Percentiles rank a stretch among this genome's conserved stretches.
Conservation (phyloP, 2,113 vertebrate genomes). For the Podilymbus podiceps region DNA sequence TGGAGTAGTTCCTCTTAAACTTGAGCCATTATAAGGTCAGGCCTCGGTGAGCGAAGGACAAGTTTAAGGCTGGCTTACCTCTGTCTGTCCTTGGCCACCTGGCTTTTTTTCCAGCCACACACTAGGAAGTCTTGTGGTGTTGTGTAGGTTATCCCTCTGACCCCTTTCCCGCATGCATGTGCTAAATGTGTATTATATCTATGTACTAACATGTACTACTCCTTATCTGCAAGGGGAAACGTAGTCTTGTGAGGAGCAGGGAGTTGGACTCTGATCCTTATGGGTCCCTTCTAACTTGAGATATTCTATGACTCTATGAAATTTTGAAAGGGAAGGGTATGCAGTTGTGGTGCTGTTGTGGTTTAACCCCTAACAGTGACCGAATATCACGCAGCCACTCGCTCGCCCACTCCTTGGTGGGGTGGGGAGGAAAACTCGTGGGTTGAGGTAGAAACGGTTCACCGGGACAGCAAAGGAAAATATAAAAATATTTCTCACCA, state of each 20-base stretch:
- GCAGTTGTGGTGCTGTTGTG: not conserved
- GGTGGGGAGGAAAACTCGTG: no score
- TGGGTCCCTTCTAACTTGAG: not conserved
- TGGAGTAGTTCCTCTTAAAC: not conserved
- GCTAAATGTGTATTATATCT: accelerated
- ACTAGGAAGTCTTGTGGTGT: no score
- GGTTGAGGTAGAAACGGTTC: no score
- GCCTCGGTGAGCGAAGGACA: not conserved
- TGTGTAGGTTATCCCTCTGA: accelerated
- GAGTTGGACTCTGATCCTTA: not conserved
- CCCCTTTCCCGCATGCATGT: accelerated
- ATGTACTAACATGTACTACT: not conserved
- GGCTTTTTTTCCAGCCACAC: not conserved
- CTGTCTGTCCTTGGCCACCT: not conserved
- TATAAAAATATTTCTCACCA: no score
- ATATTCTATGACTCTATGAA: no score
- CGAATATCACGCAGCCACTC: no score
- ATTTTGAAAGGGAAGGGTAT: not conserved
- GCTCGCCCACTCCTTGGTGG: no score
- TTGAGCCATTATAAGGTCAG: accelerated
- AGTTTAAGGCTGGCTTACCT: not conserved
- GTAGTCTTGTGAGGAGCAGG: not conserved
- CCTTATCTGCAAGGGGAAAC: not conserved
- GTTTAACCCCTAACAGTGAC: no score
- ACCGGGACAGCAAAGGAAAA: no score